phyloP scores from a whole-genome alignment of 2,888 invertebrate species.

The Asteroscopus sphinx region DNA sequence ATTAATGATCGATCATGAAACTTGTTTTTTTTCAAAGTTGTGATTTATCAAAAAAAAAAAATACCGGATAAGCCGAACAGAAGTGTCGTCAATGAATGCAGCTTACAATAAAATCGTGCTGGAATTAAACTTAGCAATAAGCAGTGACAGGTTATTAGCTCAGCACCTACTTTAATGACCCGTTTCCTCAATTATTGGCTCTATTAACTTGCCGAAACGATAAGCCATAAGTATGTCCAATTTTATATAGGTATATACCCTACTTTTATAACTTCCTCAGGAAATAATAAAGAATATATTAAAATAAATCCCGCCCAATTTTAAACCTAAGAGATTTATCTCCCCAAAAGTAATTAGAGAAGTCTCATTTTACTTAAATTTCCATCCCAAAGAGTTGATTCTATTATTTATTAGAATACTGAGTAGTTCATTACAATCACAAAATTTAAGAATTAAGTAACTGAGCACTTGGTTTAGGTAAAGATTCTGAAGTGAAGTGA shows the following conservation, averaged over 20 bases:
- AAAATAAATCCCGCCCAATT: slow-evolving; percentile 36
- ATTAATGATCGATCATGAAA: no score
- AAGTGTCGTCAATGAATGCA: slow-evolving; percentile 28
- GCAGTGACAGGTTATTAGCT: slow-evolving; percentile 34
- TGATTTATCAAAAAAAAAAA: no score
- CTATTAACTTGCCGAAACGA: slow-evolving; percentile 31
- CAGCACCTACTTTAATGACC: slow-evolving; percentile 35
- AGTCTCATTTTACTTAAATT: slow-evolving; percentile 33
- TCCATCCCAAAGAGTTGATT: slow-evolving; percentile 21
- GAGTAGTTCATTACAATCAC: slow-evolving; percentile 31
- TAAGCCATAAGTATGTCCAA: no score
- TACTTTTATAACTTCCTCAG: slow-evolving; percentile 29
- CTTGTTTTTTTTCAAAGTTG: slow-evolving; percentile 3
- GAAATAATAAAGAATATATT: slow-evolving; percentile 26
- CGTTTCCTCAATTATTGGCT: slow-evolving; percentile 34
- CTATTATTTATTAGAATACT: slow-evolving; percentile 38
- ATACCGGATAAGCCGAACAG: slow-evolving; percentile 18
- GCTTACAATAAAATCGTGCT: slow-evolving; percentile 29
- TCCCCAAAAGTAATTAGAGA: slow-evolving; percentile 49
- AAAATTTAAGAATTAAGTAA: slow-evolving; percentile 25
- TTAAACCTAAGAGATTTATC: slow-evolving; percentile 43
- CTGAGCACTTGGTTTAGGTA: slow-evolving; percentile 4
- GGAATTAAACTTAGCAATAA: slow-evolving; percentile 37
- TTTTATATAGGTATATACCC: no score
- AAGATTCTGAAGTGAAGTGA: slow-evolving; percentile 8